Percentiles rank a stretch among this genome's conserved stretches.
These are phyloP conservation scores for Helarctos malayanus DNA, from an alignment of 2,797 vertebrate species.

Conservation along the genomic window DNA sequence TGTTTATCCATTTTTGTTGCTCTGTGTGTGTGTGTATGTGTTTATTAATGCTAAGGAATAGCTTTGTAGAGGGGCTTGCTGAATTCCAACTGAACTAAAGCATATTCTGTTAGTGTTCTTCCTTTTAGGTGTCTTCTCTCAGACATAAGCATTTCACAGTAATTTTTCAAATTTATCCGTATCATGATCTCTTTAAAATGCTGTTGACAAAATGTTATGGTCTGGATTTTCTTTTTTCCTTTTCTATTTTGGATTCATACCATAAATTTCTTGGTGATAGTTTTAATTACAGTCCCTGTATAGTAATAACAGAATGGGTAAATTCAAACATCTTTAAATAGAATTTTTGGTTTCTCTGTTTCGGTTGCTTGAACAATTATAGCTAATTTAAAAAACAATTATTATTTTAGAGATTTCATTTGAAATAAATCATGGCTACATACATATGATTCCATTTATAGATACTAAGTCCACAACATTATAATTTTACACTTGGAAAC, in stretches of 20 bases:
- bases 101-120: neutral
- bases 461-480: slow-evolving; percentile 19
- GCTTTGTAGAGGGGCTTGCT: neutral
- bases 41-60: neutral
- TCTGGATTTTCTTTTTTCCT: neutral
- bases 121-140: neutral
- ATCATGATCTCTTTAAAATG: neutral
- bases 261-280: neutral
- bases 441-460: slow-evolving; percentile 44
- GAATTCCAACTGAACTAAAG: neutral
- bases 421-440: slow-evolving; percentile 32
- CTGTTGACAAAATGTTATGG: neutral
- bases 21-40: neutral
- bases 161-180: slow-evolving; percentile 8
- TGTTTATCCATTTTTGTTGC: neutral
- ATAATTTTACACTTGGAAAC: slow-evolving; percentile 54
- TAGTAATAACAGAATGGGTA: neutral
- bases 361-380: slow-evolving; percentile 35
- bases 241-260: slow-evolving; percentile 29
- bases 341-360: slow-evolving; percentile 16
- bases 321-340: neutral
- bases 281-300: neutral
- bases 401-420: slow-evolving; percentile 45
- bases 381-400: neutral
- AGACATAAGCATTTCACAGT: slow-evolving; percentile 12